Evolutionary conservation across 2,888 invertebrate species (phyloP), one percentile per base, ranked within the genome.

Genomic region (Chrysotoxum bicinctum): DNA sequence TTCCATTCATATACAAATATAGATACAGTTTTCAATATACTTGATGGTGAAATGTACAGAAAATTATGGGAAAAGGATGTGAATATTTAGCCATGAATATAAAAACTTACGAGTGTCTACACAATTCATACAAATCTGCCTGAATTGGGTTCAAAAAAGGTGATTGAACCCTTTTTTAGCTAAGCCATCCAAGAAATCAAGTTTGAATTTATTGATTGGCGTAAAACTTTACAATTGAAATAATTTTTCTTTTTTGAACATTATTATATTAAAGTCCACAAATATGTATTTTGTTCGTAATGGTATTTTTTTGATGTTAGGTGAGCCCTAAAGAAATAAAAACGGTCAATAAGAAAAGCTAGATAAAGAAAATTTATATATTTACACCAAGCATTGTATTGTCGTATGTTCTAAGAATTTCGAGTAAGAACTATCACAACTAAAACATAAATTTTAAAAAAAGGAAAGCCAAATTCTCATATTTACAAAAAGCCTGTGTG

Each of bases 11-110:
- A 37, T 37, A 5, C 14, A 37, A 1, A 8, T 37, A 5, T 37
- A 37, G 5, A 14, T 37, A 12, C 5, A 37, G 12, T 32, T 9
- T 56, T 32, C 1, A 50, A n/a, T 52, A 26, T n/a, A 52, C 12
- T 19, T 56, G 32, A 12, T 56, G 32, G n/a, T 40, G n/a, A n/a
- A 60, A 37, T 40, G 26, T n/a, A 12, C 60, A n/a, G 60, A 60
- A 14, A 37, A 26, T 40, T 43, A 10, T 40, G 10, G 4, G n/a
- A 40, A 16, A 26, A 26, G 23, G 10, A 43, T 43, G 1, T 16
- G 35, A 16, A 23, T 5, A 1, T 16, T 26, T 14, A 26, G 12
- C 8, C 1, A 37, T 35, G 21, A 62, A 62, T 62, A 26, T 3
- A 62, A 43, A 62, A 62, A 23, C 26, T 40, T 62, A 23, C 14